Evolutionary conservation across 1,140 invertebrate species (phyloP).

Genomic region (Lepidurus apus): DNA sequence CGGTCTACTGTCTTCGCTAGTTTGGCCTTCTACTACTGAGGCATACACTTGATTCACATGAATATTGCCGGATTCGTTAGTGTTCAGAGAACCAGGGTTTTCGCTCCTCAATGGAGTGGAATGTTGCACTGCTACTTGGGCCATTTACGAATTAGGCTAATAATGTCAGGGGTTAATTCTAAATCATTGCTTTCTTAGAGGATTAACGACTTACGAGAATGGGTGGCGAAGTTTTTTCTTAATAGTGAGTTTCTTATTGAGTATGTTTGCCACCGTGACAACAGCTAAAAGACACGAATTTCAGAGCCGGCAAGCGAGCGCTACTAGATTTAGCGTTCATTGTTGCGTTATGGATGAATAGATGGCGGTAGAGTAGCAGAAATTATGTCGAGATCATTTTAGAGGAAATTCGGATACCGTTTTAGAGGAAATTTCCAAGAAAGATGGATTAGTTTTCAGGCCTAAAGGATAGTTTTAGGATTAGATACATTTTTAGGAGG

Average conservation of each 20-base stretch:
- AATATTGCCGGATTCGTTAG: not conserved
- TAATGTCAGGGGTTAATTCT: not conserved
- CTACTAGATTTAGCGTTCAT: too few species aligned
- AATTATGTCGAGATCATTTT: too few species aligned
- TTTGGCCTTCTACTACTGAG: not conserved
- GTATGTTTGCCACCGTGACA: constrained; percentile 13
- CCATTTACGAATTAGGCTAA: not conserved
- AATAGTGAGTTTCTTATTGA: not conserved
- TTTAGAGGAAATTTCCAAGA: too few species aligned
- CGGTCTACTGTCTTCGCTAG: not conserved
- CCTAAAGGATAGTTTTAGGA: too few species aligned
- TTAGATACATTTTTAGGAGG: too few species aligned
- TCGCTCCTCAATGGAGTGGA: not conserved
- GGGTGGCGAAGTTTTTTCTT: not conserved
- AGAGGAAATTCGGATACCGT: too few species aligned
- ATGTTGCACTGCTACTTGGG: constrained; percentile 13
- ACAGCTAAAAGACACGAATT: not conserved
- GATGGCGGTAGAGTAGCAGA: too few species aligned
- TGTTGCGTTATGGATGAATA: too few species aligned
- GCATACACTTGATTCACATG: constrained; percentile 15
- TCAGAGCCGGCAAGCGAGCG: not conserved
- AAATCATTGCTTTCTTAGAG: too few species aligned
- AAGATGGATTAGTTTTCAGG: too few species aligned
- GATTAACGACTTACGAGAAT: not conserved
- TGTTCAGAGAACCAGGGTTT: not conserved